phyloP scores from a whole-genome alignment of 2,888 invertebrate genomes.

The Pelosia muscerda region DNA sequence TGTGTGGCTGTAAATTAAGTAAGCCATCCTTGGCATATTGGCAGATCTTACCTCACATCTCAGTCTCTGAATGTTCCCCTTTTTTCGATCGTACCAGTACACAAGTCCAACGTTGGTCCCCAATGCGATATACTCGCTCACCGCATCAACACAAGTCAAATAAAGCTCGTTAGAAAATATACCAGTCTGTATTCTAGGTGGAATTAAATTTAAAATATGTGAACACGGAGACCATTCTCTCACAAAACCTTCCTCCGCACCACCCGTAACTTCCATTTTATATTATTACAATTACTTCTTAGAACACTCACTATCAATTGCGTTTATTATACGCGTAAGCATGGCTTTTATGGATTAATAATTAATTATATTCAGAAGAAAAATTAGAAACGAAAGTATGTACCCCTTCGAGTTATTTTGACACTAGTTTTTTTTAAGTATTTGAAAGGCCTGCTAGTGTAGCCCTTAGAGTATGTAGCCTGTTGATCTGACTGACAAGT shows the following conservation, averaged over 20 bases:
- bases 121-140: constrained; percentile 93
- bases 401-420: constrained; percentile 44
- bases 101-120: constrained; percentile 95
- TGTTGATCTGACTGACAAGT: too few relatives aligned
- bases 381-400: constrained; percentile 47
- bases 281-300: constrained; percentile 20
- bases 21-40: not conserved
- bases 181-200: constrained; percentile 91
- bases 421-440: constrained; percentile 25
- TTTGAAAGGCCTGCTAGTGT: not conserved
- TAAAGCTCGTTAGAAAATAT: constrained; percentile 91
- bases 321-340: constrained; percentile 35
- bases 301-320: constrained; percentile 15
- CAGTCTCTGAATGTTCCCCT: constrained; percentile 91
- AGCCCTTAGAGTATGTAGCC: constrained; percentile 6
- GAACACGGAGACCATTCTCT: constrained; percentile 94
- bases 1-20: not conserved
- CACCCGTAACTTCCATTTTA: constrained; percentile 78
- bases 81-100: constrained; percentile 94
- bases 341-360: constrained; percentile 36
- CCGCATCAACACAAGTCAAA: constrained; percentile 94
- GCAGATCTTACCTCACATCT: constrained; percentile 90
- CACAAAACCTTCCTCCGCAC: constrained; percentile 85
- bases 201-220: constrained; percentile 91
- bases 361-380: constrained; percentile 27